Evolutionary conservation across 35 echinoderm and acorn worm species (phyloP), one percentile per base, ranked within the genome.

Genomic region (Patiria miniata): DNA sequence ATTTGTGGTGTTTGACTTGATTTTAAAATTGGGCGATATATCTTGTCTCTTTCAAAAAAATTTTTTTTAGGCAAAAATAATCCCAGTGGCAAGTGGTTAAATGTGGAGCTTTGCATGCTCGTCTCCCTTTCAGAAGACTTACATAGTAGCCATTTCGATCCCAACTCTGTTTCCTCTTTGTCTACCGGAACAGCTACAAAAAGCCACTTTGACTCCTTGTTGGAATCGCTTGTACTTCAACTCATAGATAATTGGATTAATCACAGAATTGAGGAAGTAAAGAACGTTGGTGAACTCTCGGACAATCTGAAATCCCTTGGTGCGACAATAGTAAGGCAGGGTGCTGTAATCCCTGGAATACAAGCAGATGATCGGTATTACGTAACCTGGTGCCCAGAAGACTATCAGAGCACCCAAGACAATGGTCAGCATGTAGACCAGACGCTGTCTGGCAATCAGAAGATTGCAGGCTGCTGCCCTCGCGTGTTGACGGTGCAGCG

Each of bases 211-310:
- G 19, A 73, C 2, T 4, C 65, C 65, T 73, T 73, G 21, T 2
- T 34, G 65, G 29, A 73, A 73, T 23, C 34, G 23, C 65, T 73
- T 73, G 65, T 73, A 73, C 65, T 73, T 73, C 14, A 73, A 73
- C 26, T 73, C 65, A 30, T 73, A 73, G 65, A 73, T 73, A 23
- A 73, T 10, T 7, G 65, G 65, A 7, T 73, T 73, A 14, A 73
- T 30, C 14, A 73, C 65, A 30, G 65, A 73, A 73, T 73, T 73
- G 26, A 73, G 29, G 34, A 26, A 73, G 65, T 26, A 73, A 26
- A 73, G 9, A 73, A 30, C 2, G 34, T 73, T 73, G 65, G 21
- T 9, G 8, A 73, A 26, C 65, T 73, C 65, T 0, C 0, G 0
- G 21, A 73, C 2, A 14, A 73, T 10, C 34, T 73, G 18, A 30